Evolutionary conservation across 2,888 invertebrate species (phyloP).

Genomic region (Meiosimyza decipiens): DNA sequence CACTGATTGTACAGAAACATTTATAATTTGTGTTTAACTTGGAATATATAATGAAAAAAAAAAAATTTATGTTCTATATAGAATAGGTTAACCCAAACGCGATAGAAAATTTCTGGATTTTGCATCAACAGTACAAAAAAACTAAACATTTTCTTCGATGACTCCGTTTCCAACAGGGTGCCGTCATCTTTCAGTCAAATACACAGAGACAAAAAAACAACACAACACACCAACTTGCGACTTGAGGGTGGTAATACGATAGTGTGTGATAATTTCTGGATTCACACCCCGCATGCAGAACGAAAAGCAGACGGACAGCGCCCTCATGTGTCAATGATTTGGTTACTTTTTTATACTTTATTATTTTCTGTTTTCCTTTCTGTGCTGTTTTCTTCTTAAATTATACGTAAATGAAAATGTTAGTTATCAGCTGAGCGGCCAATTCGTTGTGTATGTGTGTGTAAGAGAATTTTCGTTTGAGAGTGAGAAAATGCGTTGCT

Average conservation of each 20-base stretch:
- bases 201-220: background rate
- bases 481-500: too few relatives aligned
- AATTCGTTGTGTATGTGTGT: constrained; percentile 21
- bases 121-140: constrained; percentile 21
- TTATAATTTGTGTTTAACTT: too few relatives aligned
- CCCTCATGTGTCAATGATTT: constrained; percentile 21
- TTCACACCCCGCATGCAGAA: constrained; percentile 32
- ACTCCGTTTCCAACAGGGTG: constrained; percentile 9
- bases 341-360: background rate
- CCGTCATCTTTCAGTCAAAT: background rate
- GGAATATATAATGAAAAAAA: too few relatives aligned
- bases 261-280: constrained; percentile 25
- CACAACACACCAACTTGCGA: background rate
- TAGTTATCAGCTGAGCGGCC: constrained; percentile 18
- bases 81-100: too few relatives aligned
- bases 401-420: constrained; percentile 3
- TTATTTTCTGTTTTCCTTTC: constrained; percentile 19
- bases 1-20: too few relatives aligned
- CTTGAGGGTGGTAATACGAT: background rate
- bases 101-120: background rate
- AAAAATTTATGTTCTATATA: too few relatives aligned
- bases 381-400: constrained; percentile 5
- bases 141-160: constrained; percentile 20
- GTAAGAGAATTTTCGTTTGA: background rate
- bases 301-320: background rate